A percentile compares a stretch with the other conserved stretches of the same genome.
These are phyloP conservation scores for Panthera tigris DNA, from an alignment of 2,113 vertebrate species.

Conservation along the genomic window DNA sequence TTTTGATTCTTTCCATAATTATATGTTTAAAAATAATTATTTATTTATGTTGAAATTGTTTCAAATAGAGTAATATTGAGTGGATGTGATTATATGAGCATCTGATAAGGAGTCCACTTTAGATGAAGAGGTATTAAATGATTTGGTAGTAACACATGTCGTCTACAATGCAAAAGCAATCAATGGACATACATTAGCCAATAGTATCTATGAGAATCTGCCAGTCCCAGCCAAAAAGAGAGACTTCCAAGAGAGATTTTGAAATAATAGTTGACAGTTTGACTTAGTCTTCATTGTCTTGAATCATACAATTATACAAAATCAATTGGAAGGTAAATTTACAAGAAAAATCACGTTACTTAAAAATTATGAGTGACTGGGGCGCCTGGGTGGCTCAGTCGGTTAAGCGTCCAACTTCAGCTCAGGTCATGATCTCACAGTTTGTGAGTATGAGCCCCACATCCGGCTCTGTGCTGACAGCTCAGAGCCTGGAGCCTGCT, in stretches of 20 bases:
- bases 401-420: too few relatives aligned
- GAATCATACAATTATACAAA: conserved; percentile 11
- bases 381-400: too few relatives aligned
- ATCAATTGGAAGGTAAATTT: conserved; percentile 8
- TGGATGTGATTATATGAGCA: neutral
- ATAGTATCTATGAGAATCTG: neutral
- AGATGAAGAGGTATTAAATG: neutral
- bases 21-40: conserved; percentile 34
- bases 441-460: too few relatives aligned
- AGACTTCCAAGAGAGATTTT: neutral
- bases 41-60: conserved; percentile 26
- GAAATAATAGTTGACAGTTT: neutral
- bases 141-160: neutral
- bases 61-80: conserved; percentile 8
- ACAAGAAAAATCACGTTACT: conserved; percentile 14
- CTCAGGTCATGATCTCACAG: too few relatives aligned
- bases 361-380: neutral
- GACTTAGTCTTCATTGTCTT: neutral
- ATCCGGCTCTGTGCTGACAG: too few relatives aligned
- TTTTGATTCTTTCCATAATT: neutral
- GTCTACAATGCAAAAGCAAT: neutral
- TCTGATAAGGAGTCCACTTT: neutral
- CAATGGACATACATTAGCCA: neutral
- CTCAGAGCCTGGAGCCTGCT: too few relatives aligned
- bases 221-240: neutral